Evolutionary conservation across 2,888 invertebrate genomes (phyloP), one percentile per base, ranked within the genome.

Genomic region (Plagodis pulveraria): DNA sequence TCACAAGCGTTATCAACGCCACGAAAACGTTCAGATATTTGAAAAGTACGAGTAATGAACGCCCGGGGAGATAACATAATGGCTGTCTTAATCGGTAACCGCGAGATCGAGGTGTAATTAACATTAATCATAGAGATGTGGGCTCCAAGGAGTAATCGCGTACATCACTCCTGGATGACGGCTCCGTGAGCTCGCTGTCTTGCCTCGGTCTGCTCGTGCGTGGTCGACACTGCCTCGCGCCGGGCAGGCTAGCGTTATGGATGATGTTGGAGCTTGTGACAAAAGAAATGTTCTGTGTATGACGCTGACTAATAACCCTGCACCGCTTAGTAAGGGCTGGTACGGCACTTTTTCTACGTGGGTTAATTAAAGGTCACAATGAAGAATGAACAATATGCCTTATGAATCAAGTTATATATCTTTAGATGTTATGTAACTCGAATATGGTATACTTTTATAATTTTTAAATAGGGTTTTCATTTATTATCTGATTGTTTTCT

Each of bases 61-160:
- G 81, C 86, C 81, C 72, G 72, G 79, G 81, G 87, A 83, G 79
- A 81, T 79, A 78, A 75, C 80, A 75, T 87, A 86, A 87, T 84
- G 82, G 82, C 73, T 58, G 75, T 76, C 82, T 85, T 86, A 87
- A 87, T 88, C 80, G 83, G 79, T 80, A 83, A 81, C 80, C 76
- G 78, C 74, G 76, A 83, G 83, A 86, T 83, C 80, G 83, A 83
- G 85, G 81, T 79, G 84, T 86, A 88, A 90, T 90, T 89, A 90
- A 82, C 86, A 88, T 91, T 86, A 84, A 88, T 91, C 90, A 88
- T 84, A 84, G 79, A 77, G 79, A 85, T 81, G 83, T 79, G 83
- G 78, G 78, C 77, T 78, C 72, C 59, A 76, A 77, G 81, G 78
- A 85, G 76, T 88, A 86, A 87, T 89, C 83, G 83, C 78, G 76